Evolutionary conservation across 2,888 invertebrate species (phyloP), one percentile per base, ranked within the genome.

Genomic region (Leptopilina myrica): DNA sequence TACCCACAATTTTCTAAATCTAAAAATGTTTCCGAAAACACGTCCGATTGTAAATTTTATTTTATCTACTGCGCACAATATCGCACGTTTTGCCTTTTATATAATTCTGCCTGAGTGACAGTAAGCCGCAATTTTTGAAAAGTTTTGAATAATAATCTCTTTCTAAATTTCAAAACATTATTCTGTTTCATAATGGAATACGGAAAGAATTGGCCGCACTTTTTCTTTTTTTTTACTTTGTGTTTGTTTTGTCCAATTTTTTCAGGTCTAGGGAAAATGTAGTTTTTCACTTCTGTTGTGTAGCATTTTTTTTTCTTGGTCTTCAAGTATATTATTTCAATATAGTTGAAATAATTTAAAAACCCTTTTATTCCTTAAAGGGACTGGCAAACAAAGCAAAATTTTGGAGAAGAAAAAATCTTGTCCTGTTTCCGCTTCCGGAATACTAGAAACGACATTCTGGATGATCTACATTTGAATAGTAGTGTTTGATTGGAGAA

Each of bases 1-100:
- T 80, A 62, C 81, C 83, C 83, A 82, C 84, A 84, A 84, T 86
- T 82, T 86, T 84, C 85, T 83, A 86, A 56, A 53, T 56, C 73
- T 9, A 73, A 14, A 56, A 7, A 53, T 33, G 0, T 33, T 0
- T 14, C n/a, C 14, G 11, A 53, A 73, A 73, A 33, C 73, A 73
- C 73, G 73, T 73, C 53, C 73, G 3, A 73, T 73, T 53, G 73
- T 73, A 73, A 73, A 73, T 73, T 73, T 73, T 73, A 49, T 73
- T 33, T 73, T 53, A 53, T 9, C 26, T 33, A 53, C 56, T n/a
- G 5, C 12, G 59, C 20, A 14, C 14, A 59, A 59, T n/a, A 43
- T 59, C 6, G 9, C 43, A 62, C 20, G 43, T 62, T 64, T 62
- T 43, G 49, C 49, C 12, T 11, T 49, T 11, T 49, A 49, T 49